Conservation (phyloP, 2,113 vertebrate species). For the Nibea coibor region DNA sequence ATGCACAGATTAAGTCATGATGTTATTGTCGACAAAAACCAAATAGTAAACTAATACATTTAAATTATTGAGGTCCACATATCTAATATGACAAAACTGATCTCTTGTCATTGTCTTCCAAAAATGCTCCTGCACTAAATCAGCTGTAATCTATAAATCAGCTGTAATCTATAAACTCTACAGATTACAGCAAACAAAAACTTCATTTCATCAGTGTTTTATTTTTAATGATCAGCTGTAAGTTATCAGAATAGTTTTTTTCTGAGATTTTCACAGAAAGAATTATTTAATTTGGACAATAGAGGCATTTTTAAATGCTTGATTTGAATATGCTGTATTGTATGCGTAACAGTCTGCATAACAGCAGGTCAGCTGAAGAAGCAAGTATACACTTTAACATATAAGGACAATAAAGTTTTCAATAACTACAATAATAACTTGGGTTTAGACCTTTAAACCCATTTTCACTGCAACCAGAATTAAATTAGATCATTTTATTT, state of each 20-base stretch:
- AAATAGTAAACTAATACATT: background rate
- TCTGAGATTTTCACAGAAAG: no score
- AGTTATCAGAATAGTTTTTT: background rate
- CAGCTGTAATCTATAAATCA: background rate
- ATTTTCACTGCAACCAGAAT: no score
- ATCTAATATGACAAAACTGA: background rate
- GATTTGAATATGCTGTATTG: no score
- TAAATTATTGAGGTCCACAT: background rate
- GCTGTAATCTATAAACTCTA: background rate
- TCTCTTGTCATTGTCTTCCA: background rate
- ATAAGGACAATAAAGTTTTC: background rate
- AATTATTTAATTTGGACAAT: no score
- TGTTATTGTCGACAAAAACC: background rate
- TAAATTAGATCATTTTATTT: background rate
- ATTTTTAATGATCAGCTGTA: background rate
- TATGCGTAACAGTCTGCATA: no score
- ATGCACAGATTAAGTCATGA: background rate
- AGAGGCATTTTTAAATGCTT: no score
- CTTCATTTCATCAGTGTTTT: no score
- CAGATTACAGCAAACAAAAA: no score
- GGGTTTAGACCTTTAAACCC: no score
- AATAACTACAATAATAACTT: background rate
- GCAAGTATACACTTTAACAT: background rate
- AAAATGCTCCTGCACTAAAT: no score
- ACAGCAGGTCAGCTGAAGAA: background rate